Percentiles rank a stretch among this genome's conserved stretches.
Evolutionary conservation across 1,140 invertebrate species (phyloP).

Genomic region (Gonatopus flavifemur): DNA sequence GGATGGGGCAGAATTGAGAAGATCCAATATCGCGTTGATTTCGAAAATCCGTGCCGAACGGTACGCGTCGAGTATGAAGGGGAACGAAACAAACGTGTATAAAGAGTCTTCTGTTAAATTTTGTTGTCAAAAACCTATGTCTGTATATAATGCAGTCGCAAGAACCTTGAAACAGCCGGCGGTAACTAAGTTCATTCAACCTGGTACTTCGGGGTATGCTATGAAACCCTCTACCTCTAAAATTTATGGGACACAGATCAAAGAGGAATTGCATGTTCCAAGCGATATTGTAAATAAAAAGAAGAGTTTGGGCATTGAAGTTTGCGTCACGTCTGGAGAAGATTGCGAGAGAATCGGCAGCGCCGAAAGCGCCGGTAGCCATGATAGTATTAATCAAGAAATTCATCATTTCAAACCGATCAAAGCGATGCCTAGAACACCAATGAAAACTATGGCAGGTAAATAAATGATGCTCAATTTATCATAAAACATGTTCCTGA

Average conservation of each 20-base stretch:
- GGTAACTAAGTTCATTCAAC: slow-evolving; percentile 25
- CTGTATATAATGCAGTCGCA: slow-evolving; percentile 32
- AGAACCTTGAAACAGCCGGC: slow-evolving; percentile 39
- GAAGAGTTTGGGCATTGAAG: slow-evolving; percentile 49
- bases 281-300: slow-evolving; percentile 58
- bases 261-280: slow-evolving; percentile 60
- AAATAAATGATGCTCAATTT: slow-evolving; percentile 3
- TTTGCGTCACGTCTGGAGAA: slow-evolving; percentile 42
- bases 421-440: slow-evolving; percentile 57
- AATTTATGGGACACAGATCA: slow-evolving; percentile 53
- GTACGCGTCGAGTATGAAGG: slow-evolving; percentile 22
- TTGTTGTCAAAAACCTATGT: slow-evolving; percentile 30
- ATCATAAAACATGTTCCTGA: no score
- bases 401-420: slow-evolving; percentile 65
- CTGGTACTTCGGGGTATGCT: slow-evolving; percentile 30
- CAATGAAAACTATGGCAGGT: slow-evolving; percentile 48
- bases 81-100: slow-evolving; percentile 2
- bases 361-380: slow-evolving; percentile 56
- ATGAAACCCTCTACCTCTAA: slow-evolving; percentile 43
- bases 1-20: slow-evolving; percentile 20
- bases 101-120: slow-evolving; percentile 26
- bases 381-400: slow-evolving; percentile 63
- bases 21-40: slow-evolving; percentile 37
- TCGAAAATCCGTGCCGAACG: slow-evolving; percentile 38
- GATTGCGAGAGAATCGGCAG: slow-evolving; percentile 48